Evolutionary conservation across 2,888 invertebrate species (phyloP), one percentile per base, ranked within the genome.

Genomic region (Lacanobia wlatinum): DNA sequence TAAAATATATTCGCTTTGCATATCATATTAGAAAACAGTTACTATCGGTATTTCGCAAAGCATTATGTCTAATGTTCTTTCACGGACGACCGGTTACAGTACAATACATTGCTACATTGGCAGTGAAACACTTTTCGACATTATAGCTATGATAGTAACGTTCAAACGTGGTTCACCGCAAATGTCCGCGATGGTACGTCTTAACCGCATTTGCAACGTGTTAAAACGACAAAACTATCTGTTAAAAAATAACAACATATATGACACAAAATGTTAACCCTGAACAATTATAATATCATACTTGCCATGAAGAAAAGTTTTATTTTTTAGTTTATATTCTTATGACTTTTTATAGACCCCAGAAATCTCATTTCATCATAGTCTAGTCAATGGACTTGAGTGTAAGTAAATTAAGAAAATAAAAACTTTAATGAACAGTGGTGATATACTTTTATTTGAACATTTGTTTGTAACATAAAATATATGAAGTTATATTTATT

Each of bases 331-430:
- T 88, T 87, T 72, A 69, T 73, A 63, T 62, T 68, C 72, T 74
- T 46, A 73, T 70, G 70, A 80, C 65, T 80, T 76, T 43, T 71
- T 84, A 71, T 72, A 73, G 43, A 81, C 78, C 81, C 78, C 63
- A 75, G 84, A 81, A 89, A 89, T 89, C 88, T 88, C 89, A 86
- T 86, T 87, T 88, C 81, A 78, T 87, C 83, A 86, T 84, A 81
- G 88, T 90, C 91, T 91, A 91, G 91, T 91, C 91, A 91, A 84
- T 84, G 86, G 90, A 91, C 90, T 87, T 87, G 88, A 86, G 88
- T 90, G 87, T 90, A 90, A 89, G 88, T 85, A 82, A 87, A 80
- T 82, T 86, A 83, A 86, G 82, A 86, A 75, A 90, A 90, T 89
- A 89, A 90, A 91, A 83, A 87, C 80, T 84, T 86, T 73, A 84